Base-by-base conservation (phyloP, 2,797 vertebrate genomes). In the Gadopsis marmoratus region DNA sequence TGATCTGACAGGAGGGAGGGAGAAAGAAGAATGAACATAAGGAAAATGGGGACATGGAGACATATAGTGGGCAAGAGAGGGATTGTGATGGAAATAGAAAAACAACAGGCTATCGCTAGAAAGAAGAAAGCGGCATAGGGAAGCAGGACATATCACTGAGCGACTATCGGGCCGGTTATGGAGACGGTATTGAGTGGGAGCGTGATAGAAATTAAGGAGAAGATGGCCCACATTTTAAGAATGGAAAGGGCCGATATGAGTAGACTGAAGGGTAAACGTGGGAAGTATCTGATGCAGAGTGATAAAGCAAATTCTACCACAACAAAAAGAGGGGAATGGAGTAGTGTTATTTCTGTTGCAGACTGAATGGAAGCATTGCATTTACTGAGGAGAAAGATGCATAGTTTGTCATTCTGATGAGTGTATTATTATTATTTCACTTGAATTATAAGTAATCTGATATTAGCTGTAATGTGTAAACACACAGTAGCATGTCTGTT, bases 151-250 rank as follows among this genome's bases (percentile, higher is more conserved):
- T 67, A 43, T 48, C 39, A 13, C 10, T 37, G 17, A 68, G 31
- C 61, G 23, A 65, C 54, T 61, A 77, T 70, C 7, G 9, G 33
- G 35, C 16, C 1, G 9, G 37, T 39, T 16, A 68, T 59, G 31
- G 33, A 58, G 41, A 51, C n/a, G 1, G 39, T 59, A 48, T 19
- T 9, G 12, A 59, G 68, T 78, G 58, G 74, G 66, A 67, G 33
- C 47, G 37, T 79, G 75, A 81, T 56, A 54, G 67, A 63, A 73
- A 83, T 14, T 19, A 43, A 58, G 55, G 74, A 26, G 51, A 26
- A 64, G 43, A 61, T 35, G 29, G 43, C 83, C 41, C 35, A 65
- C 2, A 45, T 83, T 61, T 71, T 74, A 26, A 78, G 45, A 77
- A 70, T 35, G 2, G 13, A 67, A 76, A 74, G 14, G 43, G 33